Conservation (phyloP, 2,113 vertebrate species). For the Gymnocephalus cernua region DNA sequence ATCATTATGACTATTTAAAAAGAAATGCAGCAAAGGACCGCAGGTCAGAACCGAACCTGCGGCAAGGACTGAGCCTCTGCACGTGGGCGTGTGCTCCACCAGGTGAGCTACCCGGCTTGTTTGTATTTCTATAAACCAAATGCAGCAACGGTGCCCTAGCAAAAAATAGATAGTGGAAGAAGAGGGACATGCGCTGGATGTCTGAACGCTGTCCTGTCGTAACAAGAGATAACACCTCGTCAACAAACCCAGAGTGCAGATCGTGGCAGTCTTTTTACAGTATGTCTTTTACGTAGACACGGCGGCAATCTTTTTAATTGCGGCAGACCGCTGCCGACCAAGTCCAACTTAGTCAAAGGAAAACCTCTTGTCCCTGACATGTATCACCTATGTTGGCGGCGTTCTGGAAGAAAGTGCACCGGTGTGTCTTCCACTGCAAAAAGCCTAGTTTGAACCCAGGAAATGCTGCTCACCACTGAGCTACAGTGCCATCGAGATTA, state of each 20-base stretch:
- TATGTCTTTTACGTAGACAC: background rate
- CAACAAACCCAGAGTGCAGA: background rate
- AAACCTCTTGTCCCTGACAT: background rate
- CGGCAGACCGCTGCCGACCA: too few species aligned
- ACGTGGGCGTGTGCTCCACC: too few species aligned
- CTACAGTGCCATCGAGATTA: background rate
- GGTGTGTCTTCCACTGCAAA: background rate
- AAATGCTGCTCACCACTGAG: background rate
- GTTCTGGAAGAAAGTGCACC: constrained; percentile 6
- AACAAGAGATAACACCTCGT: background rate
- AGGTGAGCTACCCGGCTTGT: too few species aligned
- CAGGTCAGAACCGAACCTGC: too few species aligned
- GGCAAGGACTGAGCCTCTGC: too few species aligned
- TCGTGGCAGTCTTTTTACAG: too few species aligned
- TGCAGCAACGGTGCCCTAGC: too few species aligned
- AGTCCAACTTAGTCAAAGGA: background rate
- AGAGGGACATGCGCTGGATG: too few species aligned
- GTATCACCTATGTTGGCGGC: background rate
- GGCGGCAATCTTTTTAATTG: too few species aligned
- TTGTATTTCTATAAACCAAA: too few species aligned
- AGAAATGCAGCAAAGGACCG: too few species aligned
- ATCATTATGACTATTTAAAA: background rate
- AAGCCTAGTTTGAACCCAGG: background rate
- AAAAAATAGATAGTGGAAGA: too few species aligned
- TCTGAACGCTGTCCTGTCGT: background rate